Evolutionary conservation across 2,888 invertebrate genomes (phyloP).

Genomic region (Watsonalla binaria): DNA sequence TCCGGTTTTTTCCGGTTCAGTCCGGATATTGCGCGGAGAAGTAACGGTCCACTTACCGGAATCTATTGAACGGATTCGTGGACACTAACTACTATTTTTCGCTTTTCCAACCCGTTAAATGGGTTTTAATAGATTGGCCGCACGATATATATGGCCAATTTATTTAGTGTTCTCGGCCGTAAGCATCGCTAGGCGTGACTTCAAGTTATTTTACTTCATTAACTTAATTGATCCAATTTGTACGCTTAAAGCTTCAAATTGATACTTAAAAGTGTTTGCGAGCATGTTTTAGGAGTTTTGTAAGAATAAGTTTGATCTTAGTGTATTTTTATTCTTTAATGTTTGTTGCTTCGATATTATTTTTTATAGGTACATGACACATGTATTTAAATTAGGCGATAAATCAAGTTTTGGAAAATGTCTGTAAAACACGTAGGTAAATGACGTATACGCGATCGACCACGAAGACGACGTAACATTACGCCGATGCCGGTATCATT

Average conservation of each 20-base stretch:
- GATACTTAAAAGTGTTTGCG: not conserved
- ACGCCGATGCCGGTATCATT: too few relatives aligned
- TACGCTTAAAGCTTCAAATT: not conserved
- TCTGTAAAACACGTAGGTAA: too few relatives aligned
- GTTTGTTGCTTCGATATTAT: too few relatives aligned
- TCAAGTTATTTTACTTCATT: not conserved
- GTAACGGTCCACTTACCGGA: conserved; percentile 63
- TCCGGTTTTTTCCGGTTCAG: conserved; percentile 59
- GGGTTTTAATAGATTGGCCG: conserved; percentile 58
- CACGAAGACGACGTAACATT: too few relatives aligned
- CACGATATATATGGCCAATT: conserved; percentile 46
- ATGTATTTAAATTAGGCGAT: too few relatives aligned
- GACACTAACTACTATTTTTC: conserved; percentile 63
- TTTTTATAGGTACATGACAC: too few relatives aligned
- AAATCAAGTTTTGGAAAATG: too few relatives aligned
- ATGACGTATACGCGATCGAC: too few relatives aligned
- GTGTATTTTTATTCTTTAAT: too few relatives aligned
- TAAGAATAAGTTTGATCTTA: too few relatives aligned
- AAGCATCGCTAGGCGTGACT: conserved; percentile 1
- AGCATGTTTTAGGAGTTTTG: not conserved
- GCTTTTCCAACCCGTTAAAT: conserved; percentile 59
- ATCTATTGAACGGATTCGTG: conserved; percentile 59
- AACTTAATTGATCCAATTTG: not conserved
- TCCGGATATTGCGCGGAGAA: conserved; percentile 64
- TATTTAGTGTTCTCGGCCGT: conserved; percentile 28